These are phyloP conservation scores for Sabatieria punctata DNA, from an alignment of 2,888 invertebrate genomes.

Conservation along the genomic window DNA sequence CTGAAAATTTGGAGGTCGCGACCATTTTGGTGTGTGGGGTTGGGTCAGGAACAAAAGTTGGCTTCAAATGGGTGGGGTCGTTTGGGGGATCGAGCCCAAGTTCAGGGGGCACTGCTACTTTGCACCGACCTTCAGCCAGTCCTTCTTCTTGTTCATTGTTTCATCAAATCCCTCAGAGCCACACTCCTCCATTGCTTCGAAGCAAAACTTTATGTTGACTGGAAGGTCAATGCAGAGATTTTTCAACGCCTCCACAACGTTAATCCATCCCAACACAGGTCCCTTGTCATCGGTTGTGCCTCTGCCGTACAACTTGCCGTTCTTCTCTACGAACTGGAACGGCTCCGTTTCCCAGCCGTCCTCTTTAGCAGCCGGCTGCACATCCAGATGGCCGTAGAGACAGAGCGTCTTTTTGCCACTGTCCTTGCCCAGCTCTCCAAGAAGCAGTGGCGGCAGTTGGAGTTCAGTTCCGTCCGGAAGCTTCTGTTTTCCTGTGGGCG, in stretches of 20 bases:
- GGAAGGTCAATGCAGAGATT: slow-evolving; percentile 48
- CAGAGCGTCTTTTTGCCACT: slow-evolving; percentile 73
- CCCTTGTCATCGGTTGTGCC: slow-evolving; percentile 83
- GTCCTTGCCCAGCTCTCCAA: slow-evolving; percentile 62
- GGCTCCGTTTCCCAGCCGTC: slow-evolving; percentile 95
- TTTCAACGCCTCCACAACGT: slow-evolving; percentile 74
- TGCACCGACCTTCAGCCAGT: slow-evolving; percentile 49
- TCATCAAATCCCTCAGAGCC: slow-evolving; percentile 90
- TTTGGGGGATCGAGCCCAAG: no score
- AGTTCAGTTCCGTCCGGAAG: slow-evolving; percentile 53
- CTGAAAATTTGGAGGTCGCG: no score
- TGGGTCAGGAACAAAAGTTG: no score
- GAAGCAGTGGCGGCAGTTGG: slow-evolving; percentile 64
- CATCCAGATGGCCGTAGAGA: slow-evolving; percentile 92
- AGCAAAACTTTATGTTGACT: slow-evolving; percentile 59
- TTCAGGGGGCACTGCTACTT: no score
- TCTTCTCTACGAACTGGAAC: slow-evolving; percentile 65
- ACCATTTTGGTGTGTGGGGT: no score
- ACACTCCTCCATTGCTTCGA: slow-evolving; percentile 97
- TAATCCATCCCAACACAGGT: slow-evolving; percentile 82
- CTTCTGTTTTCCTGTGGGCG: slow-evolving; percentile 51
- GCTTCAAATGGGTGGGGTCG: no score
- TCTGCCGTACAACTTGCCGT: slow-evolving; percentile 74
- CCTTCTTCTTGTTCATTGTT: slow-evolving; percentile 50
- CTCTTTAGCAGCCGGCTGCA: slow-evolving; percentile 72